These are phyloP conservation scores for Lutraria lutraria DNA, from an alignment of 2,888 invertebrate species.

Conservation along the genomic window DNA sequence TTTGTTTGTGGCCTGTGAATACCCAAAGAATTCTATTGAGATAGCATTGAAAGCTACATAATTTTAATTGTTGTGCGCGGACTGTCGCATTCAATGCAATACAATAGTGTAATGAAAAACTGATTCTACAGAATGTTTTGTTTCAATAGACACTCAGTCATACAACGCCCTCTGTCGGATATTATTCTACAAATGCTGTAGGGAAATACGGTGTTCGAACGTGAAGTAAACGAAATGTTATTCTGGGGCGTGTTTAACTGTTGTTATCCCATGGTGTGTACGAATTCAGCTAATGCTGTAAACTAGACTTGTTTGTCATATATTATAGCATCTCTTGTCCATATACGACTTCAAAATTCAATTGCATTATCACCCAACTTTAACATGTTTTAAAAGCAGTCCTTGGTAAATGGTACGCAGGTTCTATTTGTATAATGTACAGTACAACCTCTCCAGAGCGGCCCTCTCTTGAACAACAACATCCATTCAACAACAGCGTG, in stretches of 20 bases:
- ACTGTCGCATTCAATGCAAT: conserved; percentile 50
- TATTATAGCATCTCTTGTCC: too few species aligned
- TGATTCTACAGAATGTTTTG: conserved; percentile 25
- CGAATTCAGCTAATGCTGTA: too few species aligned
- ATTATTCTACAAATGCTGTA: conserved; percentile 42
- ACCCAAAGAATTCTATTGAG: conserved; percentile 40
- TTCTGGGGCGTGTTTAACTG: conserved; percentile 10
- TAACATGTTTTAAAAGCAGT: too few species aligned
- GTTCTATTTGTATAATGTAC: too few species aligned
- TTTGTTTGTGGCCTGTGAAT: conserved; percentile 54
- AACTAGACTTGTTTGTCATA: too few species aligned
- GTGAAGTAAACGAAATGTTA: conserved; percentile 3
- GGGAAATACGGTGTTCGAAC: not conserved
- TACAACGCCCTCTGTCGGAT: conserved; percentile 22
- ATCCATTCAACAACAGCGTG: too few species aligned
- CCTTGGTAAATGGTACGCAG: too few species aligned
- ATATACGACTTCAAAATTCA: too few species aligned
- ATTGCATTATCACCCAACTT: too few species aligned
- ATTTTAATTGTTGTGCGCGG: conserved; percentile 65
- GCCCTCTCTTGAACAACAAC: too few species aligned
- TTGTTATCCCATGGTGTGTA: not conserved
- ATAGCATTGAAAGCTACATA: conserved; percentile 56
- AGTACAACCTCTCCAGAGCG: too few species aligned
- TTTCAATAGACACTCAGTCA: conserved; percentile 58
- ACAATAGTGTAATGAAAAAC: conserved; percentile 43